Base-by-base conservation (phyloP, 2,797 vertebrate species). In the Anguilla anguilla region DNA sequence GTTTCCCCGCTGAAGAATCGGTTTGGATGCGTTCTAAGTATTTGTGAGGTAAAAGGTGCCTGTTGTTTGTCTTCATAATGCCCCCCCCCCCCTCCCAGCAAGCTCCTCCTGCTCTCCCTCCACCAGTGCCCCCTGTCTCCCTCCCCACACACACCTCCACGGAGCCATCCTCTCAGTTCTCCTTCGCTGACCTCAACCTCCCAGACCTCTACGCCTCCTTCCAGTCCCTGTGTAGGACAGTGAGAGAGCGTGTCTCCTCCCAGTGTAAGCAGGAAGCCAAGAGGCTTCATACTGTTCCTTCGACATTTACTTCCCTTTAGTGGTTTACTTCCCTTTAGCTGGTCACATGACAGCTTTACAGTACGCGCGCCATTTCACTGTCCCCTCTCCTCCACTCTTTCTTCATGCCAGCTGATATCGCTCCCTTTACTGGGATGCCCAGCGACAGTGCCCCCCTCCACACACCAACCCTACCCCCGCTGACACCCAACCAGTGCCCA, bases 171-270 rank as follows among this genome's bases (percentile, higher is more conserved):
- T 91, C 95, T 31, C 93, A 96, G 39, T 99, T 99, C 94, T 98
- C 98, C 94, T 99, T 99, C 72, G 96, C 98, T 0, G 98, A 98
- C 94, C 95, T 98, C 92, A 97, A 97, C 93, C 95, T 98, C 86
- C 98, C 98, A 79, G 98, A 99, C 92, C 94, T 99, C 88, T 98
- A 97, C 87, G 97, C 97, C 85, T 99, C 98, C 88, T 99, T 99
- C 95, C 97, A 98, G 91, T 99, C 98, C 85, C 96, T 99, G 87
- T 96, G 97, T 94, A 98, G 96, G 94, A 98, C 97, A 15, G 96
- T 99, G 96, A 96, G 97, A 88, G 98, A 98, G 94, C 96, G 97
- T 90, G 97, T 97, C 67, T 96, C 97, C 87, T 96, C 96, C 0
- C 95, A 96, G 87, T 95, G 96, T 96, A 91, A 96, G 95, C 19